phyloP scores from a whole-genome alignment of 2,888 invertebrate species.

The Tenthredo amoena region DNA sequence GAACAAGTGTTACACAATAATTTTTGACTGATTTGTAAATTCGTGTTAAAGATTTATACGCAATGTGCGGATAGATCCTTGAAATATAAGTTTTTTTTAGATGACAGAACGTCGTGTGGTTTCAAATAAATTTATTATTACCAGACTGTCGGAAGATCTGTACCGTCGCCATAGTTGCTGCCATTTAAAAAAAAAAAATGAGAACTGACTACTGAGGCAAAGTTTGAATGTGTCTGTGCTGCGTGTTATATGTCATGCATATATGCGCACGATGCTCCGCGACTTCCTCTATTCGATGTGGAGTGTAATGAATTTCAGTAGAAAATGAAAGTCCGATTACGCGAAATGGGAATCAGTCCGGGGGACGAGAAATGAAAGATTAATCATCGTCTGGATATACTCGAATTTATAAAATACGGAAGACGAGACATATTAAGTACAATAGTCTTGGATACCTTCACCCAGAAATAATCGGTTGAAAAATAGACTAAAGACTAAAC shows the following conservation, averaged over 20 bases:
- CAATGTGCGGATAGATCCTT: not conserved
- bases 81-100: not conserved
- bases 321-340: constrained; percentile 36
- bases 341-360: constrained; percentile 3
- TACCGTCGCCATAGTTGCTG: constrained; percentile 58
- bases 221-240: not conserved
- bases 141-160: constrained; percentile 58
- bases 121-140: constrained; percentile 52
- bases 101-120: not conserved
- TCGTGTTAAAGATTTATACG: not conserved
- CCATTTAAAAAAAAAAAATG: constrained; percentile 19
- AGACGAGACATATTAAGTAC: not conserved
- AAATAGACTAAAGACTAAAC: not conserved
- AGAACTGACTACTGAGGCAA: too few relatives aligned
- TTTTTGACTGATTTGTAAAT: not conserved
- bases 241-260: not conserved
- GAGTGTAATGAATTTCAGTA: constrained; percentile 6
- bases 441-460: not conserved
- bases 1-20: constrained; percentile 52
- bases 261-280: not conserved
- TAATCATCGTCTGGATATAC: constrained; percentile 8
- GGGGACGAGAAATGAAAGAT: not conserved
- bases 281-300: not conserved
- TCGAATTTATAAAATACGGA: not conserved
- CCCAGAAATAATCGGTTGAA: not conserved